A percentile compares a stretch with the other conserved stretches of the same genome.
These are phyloP conservation scores for Pithys albifrons DNA, from an alignment of 2,113 vertebrate genomes.

Conservation along the genomic window DNA sequence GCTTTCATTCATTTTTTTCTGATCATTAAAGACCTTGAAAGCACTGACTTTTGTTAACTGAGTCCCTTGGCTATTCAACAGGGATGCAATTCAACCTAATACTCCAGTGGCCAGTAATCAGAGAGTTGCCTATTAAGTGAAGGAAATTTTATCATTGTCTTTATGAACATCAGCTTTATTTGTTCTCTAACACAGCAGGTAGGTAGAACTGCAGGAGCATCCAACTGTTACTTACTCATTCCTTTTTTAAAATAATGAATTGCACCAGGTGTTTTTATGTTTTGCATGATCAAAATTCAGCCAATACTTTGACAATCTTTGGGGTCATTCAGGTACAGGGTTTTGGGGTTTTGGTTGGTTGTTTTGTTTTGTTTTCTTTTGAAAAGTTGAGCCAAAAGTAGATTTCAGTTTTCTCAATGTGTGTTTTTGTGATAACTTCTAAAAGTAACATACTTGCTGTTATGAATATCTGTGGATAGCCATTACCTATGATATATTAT, in stretches of 20 bases:
- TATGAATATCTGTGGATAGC: neutral
- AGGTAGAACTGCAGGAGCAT: slow-evolving; percentile 39
- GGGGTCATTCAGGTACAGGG: slow-evolving; percentile 27
- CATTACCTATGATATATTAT: neutral
- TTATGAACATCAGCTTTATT: slow-evolving; percentile 68
- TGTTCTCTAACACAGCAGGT: slow-evolving; percentile 50
- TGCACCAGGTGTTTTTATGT: slow-evolving; percentile 17
- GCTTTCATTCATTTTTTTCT: slow-evolving; percentile 60
- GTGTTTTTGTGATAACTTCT: neutral
- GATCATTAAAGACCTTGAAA: slow-evolving; percentile 62
- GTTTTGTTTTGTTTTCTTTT: neutral
- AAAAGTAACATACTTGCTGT: neutral
- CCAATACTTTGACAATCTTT: slow-evolving; percentile 54
- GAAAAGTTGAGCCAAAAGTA: slow-evolving; percentile 13
- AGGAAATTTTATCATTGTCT: slow-evolving; percentile 75
- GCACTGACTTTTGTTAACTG: slow-evolving; percentile 78
- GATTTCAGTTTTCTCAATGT: neutral
- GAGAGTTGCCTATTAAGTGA: slow-evolving; percentile 73
- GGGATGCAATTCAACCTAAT: slow-evolving; percentile 76
- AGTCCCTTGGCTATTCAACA: slow-evolving; percentile 82
- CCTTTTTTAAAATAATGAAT: slow-evolving; percentile 48
- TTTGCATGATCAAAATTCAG: slow-evolving; percentile 62
- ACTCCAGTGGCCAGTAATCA: slow-evolving; percentile 75
- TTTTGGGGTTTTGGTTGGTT: neutral
- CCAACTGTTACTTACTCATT: slow-evolving; percentile 36